phyloP scores from a whole-genome alignment of 2,797 vertebrate genomes.

The Vespertilio murinus region DNA sequence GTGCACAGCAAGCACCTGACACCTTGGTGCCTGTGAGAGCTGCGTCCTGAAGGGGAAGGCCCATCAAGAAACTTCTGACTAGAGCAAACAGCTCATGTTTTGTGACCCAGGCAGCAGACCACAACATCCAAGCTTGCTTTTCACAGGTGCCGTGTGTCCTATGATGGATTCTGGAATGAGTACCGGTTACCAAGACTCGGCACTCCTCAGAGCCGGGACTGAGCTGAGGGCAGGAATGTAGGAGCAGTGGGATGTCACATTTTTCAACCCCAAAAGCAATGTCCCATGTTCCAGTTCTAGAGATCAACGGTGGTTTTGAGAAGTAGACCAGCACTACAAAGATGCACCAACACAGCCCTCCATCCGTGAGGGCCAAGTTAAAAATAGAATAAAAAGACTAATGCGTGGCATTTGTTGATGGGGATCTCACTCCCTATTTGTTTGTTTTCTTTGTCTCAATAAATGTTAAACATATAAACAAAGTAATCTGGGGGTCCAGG shows the following conservation, averaged over 20 bases:
- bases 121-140: not conserved
- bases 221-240: not conserved
- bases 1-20: not conserved
- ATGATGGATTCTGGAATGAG: not conserved
- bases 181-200: not conserved
- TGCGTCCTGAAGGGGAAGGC: not conserved
- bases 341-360: not conserved
- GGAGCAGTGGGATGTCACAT: not conserved
- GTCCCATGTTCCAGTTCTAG: not conserved
- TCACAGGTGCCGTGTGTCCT: not conserved
- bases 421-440: not conserved
- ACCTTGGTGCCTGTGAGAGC: not conserved
- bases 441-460: not conserved
- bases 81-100: not conserved
- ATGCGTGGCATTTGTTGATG: not conserved
- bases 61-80: not conserved
- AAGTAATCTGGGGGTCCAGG: not conserved
- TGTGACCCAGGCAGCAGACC: not conserved
- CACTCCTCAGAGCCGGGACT: not conserved
- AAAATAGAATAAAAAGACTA: not conserved
- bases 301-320: not conserved
- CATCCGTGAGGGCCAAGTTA: not conserved
- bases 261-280: not conserved
- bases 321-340: not conserved
- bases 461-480: not conserved